A percentile compares a stretch with the other conserved stretches of the same genome.
Conservation (phyloP, 2,888 invertebrate genomes). For the Pyrrhosoma nymphula region DNA sequence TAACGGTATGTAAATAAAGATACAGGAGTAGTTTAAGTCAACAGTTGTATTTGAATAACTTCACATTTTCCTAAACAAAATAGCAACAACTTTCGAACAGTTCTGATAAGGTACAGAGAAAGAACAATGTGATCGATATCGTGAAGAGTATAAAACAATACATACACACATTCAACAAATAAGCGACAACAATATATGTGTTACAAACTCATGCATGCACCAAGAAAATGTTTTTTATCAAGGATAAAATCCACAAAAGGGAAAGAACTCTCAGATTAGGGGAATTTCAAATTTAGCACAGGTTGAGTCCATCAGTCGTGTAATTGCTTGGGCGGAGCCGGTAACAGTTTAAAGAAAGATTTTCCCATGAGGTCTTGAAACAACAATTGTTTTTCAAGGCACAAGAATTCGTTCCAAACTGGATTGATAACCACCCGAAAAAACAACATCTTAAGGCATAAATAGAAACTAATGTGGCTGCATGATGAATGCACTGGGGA, state of each 20-base stretch:
- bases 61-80: conserved; percentile 10
- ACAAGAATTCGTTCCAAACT: not conserved
- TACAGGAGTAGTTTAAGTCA: not conserved
- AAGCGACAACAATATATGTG: not conserved
- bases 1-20: not conserved
- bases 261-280: not conserved
- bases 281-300: not conserved
- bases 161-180: not conserved
- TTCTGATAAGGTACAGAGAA: not conserved
- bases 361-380: not conserved
- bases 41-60: conserved; percentile 24
- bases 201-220: not conserved
- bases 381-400: not conserved
- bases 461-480: not conserved
- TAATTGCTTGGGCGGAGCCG: not conserved
- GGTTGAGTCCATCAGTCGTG: not conserved
- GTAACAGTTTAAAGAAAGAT: not conserved
- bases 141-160: conserved; percentile 14
- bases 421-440: not conserved
- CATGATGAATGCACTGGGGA: not conserved
- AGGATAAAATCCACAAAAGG: not conserved
- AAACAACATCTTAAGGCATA: not conserved
- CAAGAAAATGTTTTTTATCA: not conserved
- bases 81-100: conserved; percentile 20
- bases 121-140: not conserved